phyloP scores from a whole-genome alignment of 2,797 vertebrate species.

The Bucorvus abyssinicus region DNA sequence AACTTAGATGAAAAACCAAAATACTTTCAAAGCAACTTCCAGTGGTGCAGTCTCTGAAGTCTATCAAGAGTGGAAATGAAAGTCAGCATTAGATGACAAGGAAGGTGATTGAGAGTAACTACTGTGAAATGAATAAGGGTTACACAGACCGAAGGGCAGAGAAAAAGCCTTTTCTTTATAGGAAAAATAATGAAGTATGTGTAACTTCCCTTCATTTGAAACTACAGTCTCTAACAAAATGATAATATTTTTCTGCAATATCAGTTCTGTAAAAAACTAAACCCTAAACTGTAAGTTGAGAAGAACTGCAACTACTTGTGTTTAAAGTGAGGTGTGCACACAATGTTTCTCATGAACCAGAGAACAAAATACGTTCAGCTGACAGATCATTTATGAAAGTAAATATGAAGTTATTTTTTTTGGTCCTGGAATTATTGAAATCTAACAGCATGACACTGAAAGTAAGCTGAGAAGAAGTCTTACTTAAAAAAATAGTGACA shows the following conservation, averaged over 20 bases:
- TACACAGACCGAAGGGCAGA: not conserved
- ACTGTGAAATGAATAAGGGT: not conserved
- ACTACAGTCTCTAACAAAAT: not conserved
- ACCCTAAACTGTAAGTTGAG: not conserved
- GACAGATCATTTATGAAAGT: not conserved
- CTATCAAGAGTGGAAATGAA: slow-evolving; percentile 32
- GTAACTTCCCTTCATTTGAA: not conserved
- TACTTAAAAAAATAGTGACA: slow-evolving; percentile 17
- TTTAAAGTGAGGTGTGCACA: not conserved
- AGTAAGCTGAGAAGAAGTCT: not conserved
- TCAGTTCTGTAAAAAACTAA: not conserved
- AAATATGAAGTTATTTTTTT: not conserved
- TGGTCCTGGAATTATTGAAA: not conserved
- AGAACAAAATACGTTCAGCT: not conserved
- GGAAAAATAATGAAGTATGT: not conserved
- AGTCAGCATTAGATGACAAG: not conserved
- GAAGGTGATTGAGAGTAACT: slow-evolving; percentile 4
- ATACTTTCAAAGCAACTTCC: slow-evolving; percentile 20
- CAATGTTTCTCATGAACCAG: not conserved
- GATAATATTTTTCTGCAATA: not conserved
- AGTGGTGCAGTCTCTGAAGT: slow-evolving; percentile 23
- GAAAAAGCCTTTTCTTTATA: not conserved
- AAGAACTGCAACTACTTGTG: not conserved
- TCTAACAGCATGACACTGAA: not conserved
- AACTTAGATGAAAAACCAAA: slow-evolving; percentile 8